Evolutionary conservation across 2,888 invertebrate species (phyloP).

Genomic region (Cyaniris semiargus): DNA sequence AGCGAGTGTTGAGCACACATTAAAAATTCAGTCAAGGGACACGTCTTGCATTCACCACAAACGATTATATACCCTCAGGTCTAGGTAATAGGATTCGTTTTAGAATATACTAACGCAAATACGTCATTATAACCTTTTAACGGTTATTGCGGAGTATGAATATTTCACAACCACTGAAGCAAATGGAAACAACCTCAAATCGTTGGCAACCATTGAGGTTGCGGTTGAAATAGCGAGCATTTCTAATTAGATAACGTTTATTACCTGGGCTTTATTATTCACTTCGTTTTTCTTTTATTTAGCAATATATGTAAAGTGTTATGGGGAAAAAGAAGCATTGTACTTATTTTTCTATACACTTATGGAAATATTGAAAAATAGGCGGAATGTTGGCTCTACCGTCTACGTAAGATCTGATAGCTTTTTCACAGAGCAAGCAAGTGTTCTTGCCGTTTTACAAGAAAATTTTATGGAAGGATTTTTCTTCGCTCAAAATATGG

Average conservation of each 20-base stretch:
- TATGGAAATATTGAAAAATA: no score
- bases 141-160: not conserved
- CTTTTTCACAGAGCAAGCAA: no score
- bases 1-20: not conserved
- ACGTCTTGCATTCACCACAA: not conserved
- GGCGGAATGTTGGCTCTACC: no score
- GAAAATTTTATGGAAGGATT: no score
- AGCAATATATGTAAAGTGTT: no score
- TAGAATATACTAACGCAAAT: not conserved
- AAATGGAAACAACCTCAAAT: conserved; percentile 1
- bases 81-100: not conserved
- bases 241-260: not conserved
- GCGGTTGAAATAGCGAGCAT: not conserved
- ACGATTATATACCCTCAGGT: not conserved
- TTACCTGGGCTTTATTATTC: no score
- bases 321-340: no score
- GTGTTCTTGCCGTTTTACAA: no score
- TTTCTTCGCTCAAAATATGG: no score
- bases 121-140: not conserved
- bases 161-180: not conserved
- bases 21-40: not conserved
- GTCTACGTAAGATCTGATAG: no score
- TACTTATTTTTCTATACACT: no score
- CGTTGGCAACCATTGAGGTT: not conserved
- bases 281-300: no score